Base-by-base conservation (phyloP, 2,797 vertebrate genomes). In the Alectoris magna region DNA sequence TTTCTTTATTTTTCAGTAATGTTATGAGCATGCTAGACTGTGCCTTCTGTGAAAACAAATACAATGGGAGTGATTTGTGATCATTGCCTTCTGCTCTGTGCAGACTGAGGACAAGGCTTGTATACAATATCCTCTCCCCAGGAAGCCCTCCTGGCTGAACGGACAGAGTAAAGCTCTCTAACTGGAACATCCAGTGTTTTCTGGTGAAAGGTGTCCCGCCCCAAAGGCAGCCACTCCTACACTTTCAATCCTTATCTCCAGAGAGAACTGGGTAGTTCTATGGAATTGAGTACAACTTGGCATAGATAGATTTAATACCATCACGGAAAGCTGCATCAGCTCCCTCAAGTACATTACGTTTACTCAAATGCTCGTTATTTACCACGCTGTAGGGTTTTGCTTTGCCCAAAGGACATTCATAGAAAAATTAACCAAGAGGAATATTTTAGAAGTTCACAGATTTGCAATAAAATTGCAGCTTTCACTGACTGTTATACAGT, bases 1-100 rank as follows among this genome's bases (percentile, higher is more conserved):
- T 41, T 63, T 29, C 9, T 41, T 41, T 63, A 41, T 29, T 41
- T 56, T 56, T 90, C 80, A 78, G 83, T 90, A 88, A 77, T 93
- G 89, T 34, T 3, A 64, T 0, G 19, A 90, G 43, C 60, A 29
- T 16, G 67, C 46, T 75, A 90, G 63, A 76, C 67, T 49, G n/a
- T 44, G 39, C 72, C 91, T 78, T 86, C 86, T 73, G 64, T 90
- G 77, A 90, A 94, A 96, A 94, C 76, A 94, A 95, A 93, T 79
- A 92, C 3, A 34, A 88, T 64, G 14, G 31, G 46, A 92, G 95
- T 91, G 96, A 91, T 79, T 70, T 73, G 83, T 91, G 90, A 93
- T 49, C 5, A 15, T 36, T 76, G 70, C 90, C 96, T 92, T 74
- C 88, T 94, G 94, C 67, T 81, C 74, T 55, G 24, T 74, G 86